Base-by-base conservation (phyloP, 2,888 invertebrate genomes). In the Onchidella celtica region DNA sequence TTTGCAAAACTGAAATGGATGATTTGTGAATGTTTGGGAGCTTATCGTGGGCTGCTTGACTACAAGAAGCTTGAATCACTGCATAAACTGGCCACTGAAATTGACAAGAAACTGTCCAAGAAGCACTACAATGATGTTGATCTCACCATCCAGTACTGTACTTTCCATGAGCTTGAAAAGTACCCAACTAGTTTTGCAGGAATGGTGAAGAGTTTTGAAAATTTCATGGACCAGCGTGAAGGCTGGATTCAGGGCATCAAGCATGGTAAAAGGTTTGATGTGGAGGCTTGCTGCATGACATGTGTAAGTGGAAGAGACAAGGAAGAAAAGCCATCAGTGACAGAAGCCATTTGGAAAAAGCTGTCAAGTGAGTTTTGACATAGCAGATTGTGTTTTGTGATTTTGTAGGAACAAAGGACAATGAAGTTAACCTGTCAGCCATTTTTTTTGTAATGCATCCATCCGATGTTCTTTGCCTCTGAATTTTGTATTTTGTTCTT, bases 141-240 rank as follows among this genome's bases (percentile, higher is more conserved):
- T 27, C 59, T 57, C 17, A 34, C 32, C 6, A 70, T 81, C 38
- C 29, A 63, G 55, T 81, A 81, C 59, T 59, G 75, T 36, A 61
- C 34, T 21, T 76, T 66, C 36, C 11, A 61, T 14, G 75, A 61
- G 27, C 29, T 75, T 14, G 61, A 68, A 1, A 69, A 69, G 6
- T 75, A 69, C 34, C 81, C 76, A 29, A 3, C 47, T 4, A 70
- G 57, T 17, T n/a, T 81, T n/a, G 1, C 70, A 34, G 81, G 76
- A n/a, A 81, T 81, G 81, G 55, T 81, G 75, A 75, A 75, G 9
- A 59, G 47, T 36, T 2, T 81, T 6, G 74, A 76, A 17, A 38
- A 14, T 36, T 81, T 81, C 21, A 69, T 69, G 61, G 76, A 76
- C 32, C 55, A 74, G 29, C 69, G 75, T 70, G 27, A 27, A 6